Conservation (phyloP, 2,888 invertebrate genomes). For the Tetragonula carbonaria region DNA sequence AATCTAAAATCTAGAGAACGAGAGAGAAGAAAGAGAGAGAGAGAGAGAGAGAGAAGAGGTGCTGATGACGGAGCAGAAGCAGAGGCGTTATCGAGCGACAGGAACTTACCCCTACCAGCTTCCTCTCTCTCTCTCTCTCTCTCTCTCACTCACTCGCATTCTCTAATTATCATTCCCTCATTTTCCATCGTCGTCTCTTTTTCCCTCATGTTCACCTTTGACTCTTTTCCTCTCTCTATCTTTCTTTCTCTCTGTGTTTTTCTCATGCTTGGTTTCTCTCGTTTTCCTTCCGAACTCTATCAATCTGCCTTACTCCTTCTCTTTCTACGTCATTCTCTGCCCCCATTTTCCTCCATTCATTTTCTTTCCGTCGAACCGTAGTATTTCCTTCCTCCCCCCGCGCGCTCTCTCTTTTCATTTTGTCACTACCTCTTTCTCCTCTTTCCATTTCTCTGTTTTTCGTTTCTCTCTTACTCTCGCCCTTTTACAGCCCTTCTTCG, state of each 20-base stretch:
- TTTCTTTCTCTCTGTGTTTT: background rate
- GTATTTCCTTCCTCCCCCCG: background rate
- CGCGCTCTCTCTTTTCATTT: background rate
- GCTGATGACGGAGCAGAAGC: slow-evolving; percentile 67
- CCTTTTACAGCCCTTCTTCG: background rate
- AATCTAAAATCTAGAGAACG: background rate
- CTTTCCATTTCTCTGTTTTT: background rate
- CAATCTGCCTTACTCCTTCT: background rate
- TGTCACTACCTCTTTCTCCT: background rate
- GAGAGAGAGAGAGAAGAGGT: slow-evolving; percentile 28
- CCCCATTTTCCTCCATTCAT: background rate
- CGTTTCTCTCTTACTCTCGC: background rate
- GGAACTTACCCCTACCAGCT: slow-evolving; percentile 59
- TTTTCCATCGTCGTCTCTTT: slow-evolving; percentile 22
- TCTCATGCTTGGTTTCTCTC: background rate
- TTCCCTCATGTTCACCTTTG: slow-evolving; percentile 19
- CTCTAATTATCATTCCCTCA: slow-evolving; percentile 22
- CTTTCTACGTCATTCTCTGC: background rate
- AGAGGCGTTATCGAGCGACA: slow-evolving; percentile 77
- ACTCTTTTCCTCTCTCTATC: background rate
- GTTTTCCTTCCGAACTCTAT: slow-evolving; percentile 16
- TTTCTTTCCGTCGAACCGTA: background rate
- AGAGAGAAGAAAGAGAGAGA: background rate
- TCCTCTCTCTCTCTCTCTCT: background rate
- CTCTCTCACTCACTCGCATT: background rate